These are phyloP conservation scores for Noctua janthe DNA, from an alignment of 2,888 invertebrate species.

Conservation along the genomic window DNA sequence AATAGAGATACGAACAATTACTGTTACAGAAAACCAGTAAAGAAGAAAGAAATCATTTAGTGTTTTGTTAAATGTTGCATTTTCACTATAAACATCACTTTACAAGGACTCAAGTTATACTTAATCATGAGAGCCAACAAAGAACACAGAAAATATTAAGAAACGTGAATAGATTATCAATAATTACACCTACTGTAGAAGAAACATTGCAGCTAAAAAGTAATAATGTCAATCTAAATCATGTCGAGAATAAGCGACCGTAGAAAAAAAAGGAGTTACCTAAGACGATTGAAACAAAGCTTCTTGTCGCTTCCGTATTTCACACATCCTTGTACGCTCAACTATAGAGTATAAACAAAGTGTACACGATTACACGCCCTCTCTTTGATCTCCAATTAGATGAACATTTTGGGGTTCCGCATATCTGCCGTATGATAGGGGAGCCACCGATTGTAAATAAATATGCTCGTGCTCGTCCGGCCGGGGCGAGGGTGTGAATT, in stretches of 20 bases:
- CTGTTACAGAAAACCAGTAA: not conserved
- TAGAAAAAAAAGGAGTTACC: not conserved
- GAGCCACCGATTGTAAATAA: conserved; percentile 79
- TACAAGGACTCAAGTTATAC: not conserved
- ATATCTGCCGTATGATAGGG: conserved; percentile 79
- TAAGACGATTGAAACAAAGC: not conserved
- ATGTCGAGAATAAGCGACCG: not conserved
- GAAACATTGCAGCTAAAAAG: not conserved
- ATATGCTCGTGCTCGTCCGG: conserved; percentile 78
- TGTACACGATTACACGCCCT: conserved; percentile 87
- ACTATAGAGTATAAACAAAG: conserved; percentile 78
- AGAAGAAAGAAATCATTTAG: not conserved
- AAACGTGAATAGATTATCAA: not conserved
- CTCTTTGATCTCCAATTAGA: conserved; percentile 90
- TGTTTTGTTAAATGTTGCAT: not conserved
- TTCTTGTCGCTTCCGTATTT: conserved; percentile 72
- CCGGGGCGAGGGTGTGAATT: conserved; percentile 66
- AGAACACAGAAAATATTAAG: not conserved
- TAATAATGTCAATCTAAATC: not conserved
- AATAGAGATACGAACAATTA: not conserved
- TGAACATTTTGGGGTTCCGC: conserved; percentile 89
- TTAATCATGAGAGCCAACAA: not conserved
- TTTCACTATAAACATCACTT: not conserved
- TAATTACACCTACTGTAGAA: not conserved
- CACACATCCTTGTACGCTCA: conserved; percentile 51